Conservation (phyloP, 2,797 vertebrate species). For the Acrossocheilus wenchowensis region DNA sequence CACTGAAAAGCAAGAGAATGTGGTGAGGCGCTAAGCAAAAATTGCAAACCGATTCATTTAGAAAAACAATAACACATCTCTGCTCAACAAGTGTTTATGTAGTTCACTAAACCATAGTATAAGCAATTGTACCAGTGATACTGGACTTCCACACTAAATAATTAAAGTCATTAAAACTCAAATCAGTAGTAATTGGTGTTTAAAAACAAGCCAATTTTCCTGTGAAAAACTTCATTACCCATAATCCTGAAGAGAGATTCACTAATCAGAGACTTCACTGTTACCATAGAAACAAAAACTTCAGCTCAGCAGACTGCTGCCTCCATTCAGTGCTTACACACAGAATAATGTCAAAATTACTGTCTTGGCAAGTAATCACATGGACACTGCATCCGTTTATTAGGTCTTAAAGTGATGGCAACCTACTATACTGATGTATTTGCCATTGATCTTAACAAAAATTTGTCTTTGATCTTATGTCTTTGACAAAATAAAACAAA, state of each 20-base stretch:
- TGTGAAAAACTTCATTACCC: neutral
- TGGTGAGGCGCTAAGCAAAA: neutral
- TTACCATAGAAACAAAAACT: slow-evolving; percentile 15
- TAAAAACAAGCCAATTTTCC: neutral
- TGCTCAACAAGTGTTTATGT: neutral
- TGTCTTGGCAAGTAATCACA: slow-evolving; percentile 1
- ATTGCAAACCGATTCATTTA: neutral
- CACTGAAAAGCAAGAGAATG: neutral
- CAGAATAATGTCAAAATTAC: neutral
- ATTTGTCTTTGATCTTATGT: neutral
- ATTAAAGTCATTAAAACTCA: neutral
- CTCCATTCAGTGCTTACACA: neutral
- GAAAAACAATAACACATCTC: neutral
- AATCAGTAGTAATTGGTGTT: neutral
- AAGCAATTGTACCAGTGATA: neutral
- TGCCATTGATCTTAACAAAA: neutral
- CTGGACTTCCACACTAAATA: neutral
- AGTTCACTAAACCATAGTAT: neutral
- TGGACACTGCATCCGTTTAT: neutral
- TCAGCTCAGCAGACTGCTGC: neutral
- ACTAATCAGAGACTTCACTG: neutral
- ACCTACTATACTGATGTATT: neutral
- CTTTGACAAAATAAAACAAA: neutral
- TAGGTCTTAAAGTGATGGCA: neutral
- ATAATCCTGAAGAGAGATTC: neutral